Evolutionary conservation across 2,113 vertebrate genomes (phyloP).

Genomic region (Asarcornis scutulata): DNA sequence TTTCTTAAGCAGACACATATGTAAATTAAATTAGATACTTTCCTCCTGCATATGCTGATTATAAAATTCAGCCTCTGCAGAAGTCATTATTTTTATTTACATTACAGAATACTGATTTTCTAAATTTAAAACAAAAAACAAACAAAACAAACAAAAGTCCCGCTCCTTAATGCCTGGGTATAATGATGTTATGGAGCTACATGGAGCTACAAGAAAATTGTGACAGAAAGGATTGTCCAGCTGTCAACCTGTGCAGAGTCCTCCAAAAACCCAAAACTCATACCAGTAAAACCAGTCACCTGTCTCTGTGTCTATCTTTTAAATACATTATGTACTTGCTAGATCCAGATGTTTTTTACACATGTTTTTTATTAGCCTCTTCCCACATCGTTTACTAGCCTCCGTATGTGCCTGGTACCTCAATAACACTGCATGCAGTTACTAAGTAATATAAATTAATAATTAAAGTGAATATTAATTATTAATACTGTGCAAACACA

Average conservation of each 20-base stretch:
- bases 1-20: neutral
- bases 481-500: neutral
- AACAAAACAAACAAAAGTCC: neutral
- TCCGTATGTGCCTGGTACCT: neutral
- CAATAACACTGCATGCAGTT: neutral
- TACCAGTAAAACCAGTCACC: neutral
- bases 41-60: neutral
- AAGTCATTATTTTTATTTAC: neutral
- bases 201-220: neutral
- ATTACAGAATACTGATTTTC: neutral
- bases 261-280: neutral
- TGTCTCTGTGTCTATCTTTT: neutral
- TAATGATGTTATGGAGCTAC: neutral
- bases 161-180: neutral
- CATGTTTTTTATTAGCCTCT: neutral
- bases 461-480: constrained; percentile 13
- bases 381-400: neutral
- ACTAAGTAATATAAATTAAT: neutral
- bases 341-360: neutral
- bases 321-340: neutral
- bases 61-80: neutral
- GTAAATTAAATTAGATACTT: neutral
- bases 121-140: neutral
- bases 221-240: neutral
- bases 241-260: neutral